Evolutionary conservation across 2,113 vertebrate species (phyloP).

Genomic region (Micronycteris hirsuta): DNA sequence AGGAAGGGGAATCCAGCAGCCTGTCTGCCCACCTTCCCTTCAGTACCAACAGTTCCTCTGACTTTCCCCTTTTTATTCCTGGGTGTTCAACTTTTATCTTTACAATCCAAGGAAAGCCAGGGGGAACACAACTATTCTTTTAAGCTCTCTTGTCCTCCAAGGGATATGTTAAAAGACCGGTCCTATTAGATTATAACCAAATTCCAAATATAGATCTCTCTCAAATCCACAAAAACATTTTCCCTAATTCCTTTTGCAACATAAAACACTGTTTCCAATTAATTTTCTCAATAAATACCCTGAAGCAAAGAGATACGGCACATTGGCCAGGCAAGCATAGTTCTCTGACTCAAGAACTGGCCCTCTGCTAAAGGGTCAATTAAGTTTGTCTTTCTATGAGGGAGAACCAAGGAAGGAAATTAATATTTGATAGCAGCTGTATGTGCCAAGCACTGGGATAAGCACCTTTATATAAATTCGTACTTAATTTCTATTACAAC

Average conservation of each 20-base stretch:
- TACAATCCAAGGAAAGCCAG: neutral
- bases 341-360: neutral
- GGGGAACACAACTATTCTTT: neutral
- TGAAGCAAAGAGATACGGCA: neutral
- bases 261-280: neutral
- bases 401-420: neutral
- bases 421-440: neutral
- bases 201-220: neutral
- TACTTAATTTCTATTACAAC: neutral
- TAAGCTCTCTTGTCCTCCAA: neutral
- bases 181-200: neutral
- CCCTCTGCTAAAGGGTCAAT: neutral
- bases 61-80: neutral
- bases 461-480: neutral
- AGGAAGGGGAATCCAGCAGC: neutral
- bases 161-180: neutral
- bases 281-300: neutral
- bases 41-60: neutral
- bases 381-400: neutral
- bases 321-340: neutral
- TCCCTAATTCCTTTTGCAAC: neutral
- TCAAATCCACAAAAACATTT: neutral
- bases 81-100: neutral
- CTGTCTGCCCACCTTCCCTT: neutral
- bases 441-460: neutral